Evolutionary conservation across 2,888 invertebrate genomes (phyloP), one percentile per base, ranked within the genome.

Genomic region (Cosmopolites sordidus): DNA sequence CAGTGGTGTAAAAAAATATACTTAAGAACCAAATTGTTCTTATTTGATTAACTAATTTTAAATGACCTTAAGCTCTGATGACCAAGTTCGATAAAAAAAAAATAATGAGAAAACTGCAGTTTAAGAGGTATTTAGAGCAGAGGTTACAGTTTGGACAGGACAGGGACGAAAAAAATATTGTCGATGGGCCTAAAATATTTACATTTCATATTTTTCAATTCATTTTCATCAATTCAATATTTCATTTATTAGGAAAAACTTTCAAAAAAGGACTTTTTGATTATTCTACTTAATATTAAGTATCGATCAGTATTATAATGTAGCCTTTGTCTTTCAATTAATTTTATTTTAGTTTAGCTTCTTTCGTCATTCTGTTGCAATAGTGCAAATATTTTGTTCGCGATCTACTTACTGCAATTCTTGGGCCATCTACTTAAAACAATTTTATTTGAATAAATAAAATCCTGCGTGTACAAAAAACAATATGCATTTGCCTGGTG

Each of bases 271-370:
- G 40, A 8, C 5, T 8, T n/a, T n/a, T 33, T 40, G 41, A 27
- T 45, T 29, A 40, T 48, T 44, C 45, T n/a, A n/a, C n/a, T 54
- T 54, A 54, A 42, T 40, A 42, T 37, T 51, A 54, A 54, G 46
- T 46, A 22, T 47, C 40, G 14, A 54, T 54, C 54, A 54, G 54
- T 54, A 54, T 54, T 54, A 54, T 54, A 45, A 49, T 54, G 45
- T 50, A 50, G 43, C 47, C 39, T 54, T 18, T 54, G 16, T 38
- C 37, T 38, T 15, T 43, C 46, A 51, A 42, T 18, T 16, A 51
- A 42, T 18, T 16, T 51, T 45, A 49, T 16, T 40, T 40, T 40
- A 40, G 40, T 40, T 40, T 40, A 40, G 16, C 17, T 14, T 38
- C 38, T 40, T 9, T 40, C 17, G 17, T 40, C n/a, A 33, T 33